Base-by-base conservation (phyloP, 2,888 invertebrate genomes). In the Drosophila nr. fundita region DNA sequence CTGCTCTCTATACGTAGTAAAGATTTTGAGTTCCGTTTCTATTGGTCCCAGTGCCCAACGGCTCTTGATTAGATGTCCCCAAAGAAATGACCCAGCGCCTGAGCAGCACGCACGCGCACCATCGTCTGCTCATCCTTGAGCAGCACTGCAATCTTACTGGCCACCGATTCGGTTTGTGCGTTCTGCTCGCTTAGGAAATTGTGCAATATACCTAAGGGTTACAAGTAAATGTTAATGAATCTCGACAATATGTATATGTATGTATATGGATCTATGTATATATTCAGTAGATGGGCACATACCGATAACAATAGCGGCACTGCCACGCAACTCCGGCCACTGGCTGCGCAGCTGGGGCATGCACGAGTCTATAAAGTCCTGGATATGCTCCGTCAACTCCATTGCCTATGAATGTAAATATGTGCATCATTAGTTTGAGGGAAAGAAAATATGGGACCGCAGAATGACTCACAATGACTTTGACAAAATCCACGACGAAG, bases 401-500 rank as follows among this genome's bases (percentile, higher is more conserved):
- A 87, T 67, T 10, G 91, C 92, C 93, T 93, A 32, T 2, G 34
- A 38, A 29, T 21, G 27, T 18, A 55, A 40, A 21, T 29, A 30
- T 15, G 21, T 34, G 21, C 7, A 5, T 15, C 8, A 29, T 30
- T 13, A 36, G 11, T 29, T 30, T 30, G 2, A 24, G 5, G 30
- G 1, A 63, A 48, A 18, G 42, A 0, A 24, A 13, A 24, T 7
- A n/a, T n/a, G 3, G 7, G 4, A 18, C 21, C 13, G 2, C 0
- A 7, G 5, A 10, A 27, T 7, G 2, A 65, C 92, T 89, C 83
- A 93, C 93, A 80, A 93, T 92, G 18, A 92, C 93, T 87, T 96
- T 94, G 49, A 96, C 94, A 78, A 97, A 93, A 68, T 96, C 97
- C 55, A 95, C 94, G 55, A 96, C 94, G 90, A 97, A 98, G 91